Percentiles rank a stretch among this genome's conserved stretches.
These are phyloP conservation scores for Platichthys flesus DNA, from an alignment of 2,113 vertebrate species.

Conservation along the genomic window DNA sequence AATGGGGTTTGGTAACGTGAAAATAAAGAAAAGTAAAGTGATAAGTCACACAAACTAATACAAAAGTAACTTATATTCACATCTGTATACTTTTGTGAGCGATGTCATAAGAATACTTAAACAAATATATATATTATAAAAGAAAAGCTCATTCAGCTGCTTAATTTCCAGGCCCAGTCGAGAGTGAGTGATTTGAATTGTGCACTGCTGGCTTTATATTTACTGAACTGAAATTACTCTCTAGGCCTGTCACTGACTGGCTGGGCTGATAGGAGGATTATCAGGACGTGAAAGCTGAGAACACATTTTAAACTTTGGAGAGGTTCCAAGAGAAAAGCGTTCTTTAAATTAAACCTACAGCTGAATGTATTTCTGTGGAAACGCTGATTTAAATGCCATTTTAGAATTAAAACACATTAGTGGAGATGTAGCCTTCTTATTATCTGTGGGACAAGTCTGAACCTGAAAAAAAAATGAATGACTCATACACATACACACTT, in stretches of 20 bases:
- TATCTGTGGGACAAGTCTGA: background rate
- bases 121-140: background rate
- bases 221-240: conserved; percentile 6
- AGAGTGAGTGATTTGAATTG: background rate
- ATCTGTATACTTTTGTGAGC: background rate
- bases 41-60: background rate
- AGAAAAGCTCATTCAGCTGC: background rate
- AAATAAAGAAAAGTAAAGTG: background rate
- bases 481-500: conserved; percentile 10
- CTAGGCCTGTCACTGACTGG: background rate
- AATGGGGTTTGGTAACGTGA: background rate
- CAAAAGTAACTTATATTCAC: background rate
- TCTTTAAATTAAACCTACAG: background rate
- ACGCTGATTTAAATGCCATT: background rate
- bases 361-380: background rate
- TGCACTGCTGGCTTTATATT: conserved; percentile 11
- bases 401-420: background rate
- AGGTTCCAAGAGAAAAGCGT: background rate
- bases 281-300: background rate
- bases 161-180: background rate
- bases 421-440: background rate
- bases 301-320: conserved; percentile 1
- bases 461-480: background rate
- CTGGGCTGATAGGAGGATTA: conserved; percentile 6
- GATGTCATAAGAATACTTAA: background rate